These are phyloP conservation scores for Dusona sp. DNA, from an alignment of 2,888 invertebrate species.

Conservation along the genomic window DNA sequence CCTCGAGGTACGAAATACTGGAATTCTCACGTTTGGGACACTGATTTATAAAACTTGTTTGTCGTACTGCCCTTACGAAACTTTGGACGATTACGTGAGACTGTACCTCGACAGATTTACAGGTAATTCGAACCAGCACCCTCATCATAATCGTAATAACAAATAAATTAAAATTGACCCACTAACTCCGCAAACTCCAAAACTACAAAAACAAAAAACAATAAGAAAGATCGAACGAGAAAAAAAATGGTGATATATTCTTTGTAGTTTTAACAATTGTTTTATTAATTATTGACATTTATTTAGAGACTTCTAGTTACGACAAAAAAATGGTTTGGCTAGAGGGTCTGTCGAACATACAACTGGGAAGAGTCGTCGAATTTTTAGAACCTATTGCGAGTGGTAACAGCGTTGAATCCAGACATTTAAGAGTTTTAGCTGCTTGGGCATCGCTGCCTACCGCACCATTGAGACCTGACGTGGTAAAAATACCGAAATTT, in stretches of 20 bases:
- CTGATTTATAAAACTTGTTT: slow-evolving; percentile 88
- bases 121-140: slow-evolving; percentile 84
- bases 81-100: slow-evolving; percentile 89
- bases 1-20: slow-evolving; percentile 88
- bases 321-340: slow-evolving; percentile 90
- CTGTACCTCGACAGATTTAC: slow-evolving; percentile 90
- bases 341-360: slow-evolving; percentile 89
- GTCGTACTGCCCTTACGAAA: slow-evolving; percentile 87
- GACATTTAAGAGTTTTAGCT: slow-evolving; percentile 89
- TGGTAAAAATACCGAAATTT: slow-evolving; percentile 80
- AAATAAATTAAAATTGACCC: not conserved
- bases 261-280: not conserved
- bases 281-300: not conserved
- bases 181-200: not conserved
- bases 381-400: slow-evolving; percentile 84
- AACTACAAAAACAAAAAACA: too few species aligned
- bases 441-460: slow-evolving; percentile 87
- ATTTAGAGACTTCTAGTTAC: slow-evolving; percentile 88
- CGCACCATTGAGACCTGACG: slow-evolving; percentile 85
- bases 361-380: slow-evolving; percentile 86
- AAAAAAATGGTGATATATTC: not conserved
- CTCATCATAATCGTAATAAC: not conserved
- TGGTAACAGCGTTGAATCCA: slow-evolving; percentile 81
- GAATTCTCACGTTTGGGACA: slow-evolving; percentile 89
- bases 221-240: not conserved